Base-by-base conservation (phyloP, 2,797 vertebrate genomes). In the Mormyrops attenuatus region DNA sequence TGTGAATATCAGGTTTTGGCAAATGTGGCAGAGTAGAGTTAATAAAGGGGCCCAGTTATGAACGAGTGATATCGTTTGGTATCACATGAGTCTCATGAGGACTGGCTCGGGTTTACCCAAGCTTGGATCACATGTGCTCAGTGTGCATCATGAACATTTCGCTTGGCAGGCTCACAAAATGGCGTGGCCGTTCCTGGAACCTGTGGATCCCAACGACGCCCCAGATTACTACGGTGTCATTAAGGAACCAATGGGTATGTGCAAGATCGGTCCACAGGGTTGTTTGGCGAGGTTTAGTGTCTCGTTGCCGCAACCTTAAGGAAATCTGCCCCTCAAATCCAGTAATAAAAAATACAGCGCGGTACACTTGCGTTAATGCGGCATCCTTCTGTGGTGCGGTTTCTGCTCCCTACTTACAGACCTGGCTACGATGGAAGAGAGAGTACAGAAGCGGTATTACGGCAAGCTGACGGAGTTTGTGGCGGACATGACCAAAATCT, bases 401-500 rank as follows among this genome's bases (percentile, higher is more conserved):
- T 60, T n/a, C 57, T 0, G 2, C n/a, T 8, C 6, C 93, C 93
- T 85, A 1, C 47, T 50, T 85, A 0, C 94, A 99, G 98, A 99
- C 93, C 97, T 99, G 89, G 97, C 98, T 90, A 99, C 98, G 49
- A 99, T 99, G 97, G 98, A 99, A 90, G 97, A 97, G 88, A 96
- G 96, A 91, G 94, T 99, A 93, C 97, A 98, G 90, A 98, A 97
- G 85, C 97, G 98, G 88, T 98, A 97, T 94, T 99, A 99, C 96
- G 97, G 96, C 95, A 99, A 99, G 94, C 96, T 99, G 93, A 99
- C 98, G 0, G 98, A 99, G 95, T 99, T 99, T 91, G 98, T 99
- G 95, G 98, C 98, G 87, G 98, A 99, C 93, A 98, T 99, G 98
- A 99, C 98, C 98, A 99, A 99, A 98, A 98, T 99, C 94, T 99